Base-by-base conservation (phyloP, 2,888 invertebrate species). In the Beris morrisii region DNA sequence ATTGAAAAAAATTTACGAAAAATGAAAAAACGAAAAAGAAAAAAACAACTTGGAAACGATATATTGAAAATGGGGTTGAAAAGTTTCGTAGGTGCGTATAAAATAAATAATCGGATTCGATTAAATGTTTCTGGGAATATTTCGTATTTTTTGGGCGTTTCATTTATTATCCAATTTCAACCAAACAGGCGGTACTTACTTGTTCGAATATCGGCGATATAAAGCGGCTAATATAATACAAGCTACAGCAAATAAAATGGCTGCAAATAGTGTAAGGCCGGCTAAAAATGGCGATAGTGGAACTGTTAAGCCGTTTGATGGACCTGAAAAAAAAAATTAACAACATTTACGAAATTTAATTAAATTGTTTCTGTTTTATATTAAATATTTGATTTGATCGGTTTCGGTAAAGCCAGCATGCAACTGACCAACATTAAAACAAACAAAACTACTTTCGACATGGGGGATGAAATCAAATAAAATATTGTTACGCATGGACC, bases 261-360 rank as follows among this genome's bases (percentile, higher is more conserved):
- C 90, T 22, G 91, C 91, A 76, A 88, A 89, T 6, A 90, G 88
- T 65, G 91, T 87, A 72, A 92, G 84, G 2, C 90, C 90, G 6
- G 91, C 87, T 67, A 92, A 82, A 64, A 92, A 84, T 12, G 92
- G 92, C 71, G 89, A 91, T 75, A 92, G 83, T 12, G 88, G 87
- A 69, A 89, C 84, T 6, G 84, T 81, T 72, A 84, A 84, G 67
- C 85, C 84, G 38, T 82, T 82, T 15, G 85, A 83, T 74, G 86
- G 84, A 73, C 89, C 90, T 90, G 81, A 0, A 79, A 75, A 69
- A 66, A 67, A 56, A 70, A 50, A 53, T n/a, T 57, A 46, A 1
- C 48, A 30, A 12, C 15, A 52, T 38, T 38, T 11, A 52, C 6
- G 44, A 54, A 48, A 48, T 48, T 48, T 48, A 38, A 38, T 38